Conservation (phyloP, 2,113 vertebrate genomes). For the Menura novaehollandiae region DNA sequence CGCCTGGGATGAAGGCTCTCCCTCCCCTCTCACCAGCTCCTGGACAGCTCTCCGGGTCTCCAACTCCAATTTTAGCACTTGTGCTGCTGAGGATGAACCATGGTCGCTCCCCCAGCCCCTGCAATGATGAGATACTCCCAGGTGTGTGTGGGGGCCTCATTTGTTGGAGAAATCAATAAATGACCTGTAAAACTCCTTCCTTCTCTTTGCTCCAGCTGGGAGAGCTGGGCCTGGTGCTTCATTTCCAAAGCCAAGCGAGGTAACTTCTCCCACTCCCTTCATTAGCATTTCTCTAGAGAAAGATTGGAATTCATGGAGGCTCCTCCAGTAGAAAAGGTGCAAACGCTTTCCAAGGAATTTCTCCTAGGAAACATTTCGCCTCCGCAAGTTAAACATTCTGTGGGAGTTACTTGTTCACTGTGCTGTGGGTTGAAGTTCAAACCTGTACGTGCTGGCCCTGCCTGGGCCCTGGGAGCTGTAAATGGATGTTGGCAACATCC, state of each 20-base stretch:
- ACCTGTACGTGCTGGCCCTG: rapidly evolving
- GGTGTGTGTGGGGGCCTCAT: background rate
- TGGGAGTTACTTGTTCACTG: background rate
- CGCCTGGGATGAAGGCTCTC: background rate
- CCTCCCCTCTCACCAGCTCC: background rate
- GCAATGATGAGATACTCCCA: background rate
- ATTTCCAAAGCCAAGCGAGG: background rate
- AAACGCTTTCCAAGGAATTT: background rate
- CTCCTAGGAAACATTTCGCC: background rate
- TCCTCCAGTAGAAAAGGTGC: background rate
- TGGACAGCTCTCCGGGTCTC: background rate
- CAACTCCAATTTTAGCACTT: background rate
- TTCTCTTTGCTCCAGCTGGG: background rate
- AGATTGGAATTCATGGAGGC: rapidly evolving
- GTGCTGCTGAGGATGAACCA: background rate
- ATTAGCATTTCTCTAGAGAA: background rate
- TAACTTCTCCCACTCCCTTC: background rate
- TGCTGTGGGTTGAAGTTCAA: background rate
- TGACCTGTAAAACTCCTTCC: background rate
- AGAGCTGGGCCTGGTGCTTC: background rate
- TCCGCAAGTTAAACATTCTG: background rate
- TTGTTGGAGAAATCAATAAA: slow-evolving; percentile 32
- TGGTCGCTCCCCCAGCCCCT: background rate
- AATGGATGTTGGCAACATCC: background rate
- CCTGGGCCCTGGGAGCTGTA: background rate